Percentiles rank a stretch among this genome's conserved stretches.
phyloP scores from a whole-genome alignment of 2,888 invertebrate genomes.

The Scaptomyza reducta region DNA sequence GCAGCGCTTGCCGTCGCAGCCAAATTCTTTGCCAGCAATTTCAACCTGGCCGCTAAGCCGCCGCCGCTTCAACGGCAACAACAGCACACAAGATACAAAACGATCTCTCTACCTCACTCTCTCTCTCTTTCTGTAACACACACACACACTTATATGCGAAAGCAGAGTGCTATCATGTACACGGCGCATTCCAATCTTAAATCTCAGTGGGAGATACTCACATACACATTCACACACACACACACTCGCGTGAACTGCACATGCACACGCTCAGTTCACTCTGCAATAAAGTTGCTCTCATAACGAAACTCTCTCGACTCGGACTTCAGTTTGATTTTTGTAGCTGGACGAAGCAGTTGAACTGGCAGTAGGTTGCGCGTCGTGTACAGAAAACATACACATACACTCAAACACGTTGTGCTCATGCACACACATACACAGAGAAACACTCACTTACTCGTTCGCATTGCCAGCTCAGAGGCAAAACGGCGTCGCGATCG shows the following conservation, averaged over 20 bases:
- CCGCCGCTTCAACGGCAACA: conserved; percentile 29
- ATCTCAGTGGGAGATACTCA: conserved; percentile 75
- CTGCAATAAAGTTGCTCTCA: conserved; percentile 56
- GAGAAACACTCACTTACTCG: conserved; percentile 24
- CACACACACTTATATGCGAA: conserved; percentile 7
- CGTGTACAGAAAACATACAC: conserved; percentile 36
- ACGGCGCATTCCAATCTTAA: conserved; percentile 80
- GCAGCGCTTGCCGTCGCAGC: conserved; percentile 46
- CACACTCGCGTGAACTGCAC: neutral
- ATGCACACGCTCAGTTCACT: conserved; percentile 21
- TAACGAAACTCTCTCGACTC: conserved; percentile 55
- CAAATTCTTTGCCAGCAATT: conserved; percentile 65
- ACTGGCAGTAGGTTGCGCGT: conserved; percentile 63
- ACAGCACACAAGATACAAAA: conserved; percentile 50
- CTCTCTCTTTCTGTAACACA: conserved; percentile 20
- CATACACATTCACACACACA: conserved; percentile 14
- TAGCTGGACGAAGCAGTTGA: conserved; percentile 80
- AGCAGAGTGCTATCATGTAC: conserved; percentile 61
- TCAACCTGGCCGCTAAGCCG: conserved; percentile 63
- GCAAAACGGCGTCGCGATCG: conserved; percentile 49
- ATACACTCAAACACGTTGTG: conserved; percentile 17
- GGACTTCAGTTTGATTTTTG: conserved; percentile 80
- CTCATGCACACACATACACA: conserved; percentile 32
- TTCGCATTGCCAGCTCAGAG: conserved; percentile 46
- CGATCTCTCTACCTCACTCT: conserved; percentile 44